Evolutionary conservation across 2,888 invertebrate species (phyloP).

Genomic region (Drosophila multiciliata): DNA sequence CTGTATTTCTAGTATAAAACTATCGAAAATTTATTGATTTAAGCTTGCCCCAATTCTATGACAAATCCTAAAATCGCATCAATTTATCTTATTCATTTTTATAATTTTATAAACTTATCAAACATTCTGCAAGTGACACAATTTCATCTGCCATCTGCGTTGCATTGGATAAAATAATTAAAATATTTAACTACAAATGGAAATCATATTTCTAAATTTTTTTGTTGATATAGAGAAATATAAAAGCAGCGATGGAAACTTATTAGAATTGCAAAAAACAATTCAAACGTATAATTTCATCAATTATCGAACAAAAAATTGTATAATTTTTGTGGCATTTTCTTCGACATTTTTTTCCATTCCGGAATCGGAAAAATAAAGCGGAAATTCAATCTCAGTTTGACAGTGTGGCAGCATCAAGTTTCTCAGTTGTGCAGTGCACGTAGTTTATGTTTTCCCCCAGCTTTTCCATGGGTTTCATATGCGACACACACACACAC

Average conservation of each 20-base stretch:
- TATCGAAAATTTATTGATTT: not conserved
- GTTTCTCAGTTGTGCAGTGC: conserved; percentile 39
- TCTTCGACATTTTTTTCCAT: not conserved
- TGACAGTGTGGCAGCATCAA: conserved; percentile 48
- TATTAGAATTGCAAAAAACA: not conserved
- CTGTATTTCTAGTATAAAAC: not conserved
- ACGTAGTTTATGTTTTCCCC: conserved; percentile 64
- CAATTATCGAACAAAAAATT: conserved; percentile 38
- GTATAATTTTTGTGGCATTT: conserved; percentile 27
- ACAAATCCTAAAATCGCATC: not conserved
- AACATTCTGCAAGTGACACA: not conserved
- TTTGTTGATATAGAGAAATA: not conserved
- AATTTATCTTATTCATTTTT: not conserved
- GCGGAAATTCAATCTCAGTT: conserved; percentile 54
- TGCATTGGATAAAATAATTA: not conserved
- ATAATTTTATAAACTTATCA: not conserved
- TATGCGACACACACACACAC: conserved; percentile 31
- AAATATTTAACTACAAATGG: not conserved
- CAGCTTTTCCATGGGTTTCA: conserved; percentile 35
- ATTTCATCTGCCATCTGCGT: not conserved
- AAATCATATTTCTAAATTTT: not conserved
- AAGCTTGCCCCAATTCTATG: not conserved
- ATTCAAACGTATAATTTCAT: conserved; percentile 46
- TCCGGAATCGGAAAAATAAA: conserved; percentile 1
- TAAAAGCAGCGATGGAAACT: not conserved